Evolutionary conservation across 2,113 vertebrate species (phyloP), one percentile per base, ranked within the genome.

Genomic region (Ameiurus melas): DNA sequence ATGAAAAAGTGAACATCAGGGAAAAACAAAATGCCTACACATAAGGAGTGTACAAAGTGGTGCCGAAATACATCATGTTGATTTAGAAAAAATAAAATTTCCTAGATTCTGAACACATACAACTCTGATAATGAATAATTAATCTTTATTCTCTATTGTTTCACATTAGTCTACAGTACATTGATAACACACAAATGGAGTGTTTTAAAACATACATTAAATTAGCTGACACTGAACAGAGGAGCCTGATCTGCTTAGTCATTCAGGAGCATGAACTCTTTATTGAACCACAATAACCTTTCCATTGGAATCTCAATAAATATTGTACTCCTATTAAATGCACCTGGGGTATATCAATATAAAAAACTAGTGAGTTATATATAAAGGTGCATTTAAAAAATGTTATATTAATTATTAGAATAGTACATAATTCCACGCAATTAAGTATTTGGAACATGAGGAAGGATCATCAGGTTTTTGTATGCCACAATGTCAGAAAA

Each of bases 131-230:
- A 5, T 17, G 25, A 33, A 25, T 43, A 20, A 39, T 19, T 78
- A 4, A 78, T 20, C 39, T 2, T 75, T 14, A 17, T 20, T 12
- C 51, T 19, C 25, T 36, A 22, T 82, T n/a, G 70, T 60, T 77
- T 77, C 7, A 13, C 66, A 33, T n/a, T 62, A 51, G 84, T 64
- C 73, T 43, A 5, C 39, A 43, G 39, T 43, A 25, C 20, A 20
- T 82, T 89, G 22, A 57, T 55, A 14, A 57, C 30, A 22, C 36
- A 25, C 12, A 36, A 71, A 78, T 60, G 33, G 10, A 27, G 58
- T 78, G 79, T 57, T 39, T 86, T 85, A 14, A 64, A 68, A 87
- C 20, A 39, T 14, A 62, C 71, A 78, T 57, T 64, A 89, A 57
- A 47, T 77, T 22, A 66, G 43, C 30, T 77, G 79, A 70, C 36